These are phyloP conservation scores for Chrysina gloriosa DNA, from an alignment of 2,888 invertebrate genomes.

Conservation along the genomic window DNA sequence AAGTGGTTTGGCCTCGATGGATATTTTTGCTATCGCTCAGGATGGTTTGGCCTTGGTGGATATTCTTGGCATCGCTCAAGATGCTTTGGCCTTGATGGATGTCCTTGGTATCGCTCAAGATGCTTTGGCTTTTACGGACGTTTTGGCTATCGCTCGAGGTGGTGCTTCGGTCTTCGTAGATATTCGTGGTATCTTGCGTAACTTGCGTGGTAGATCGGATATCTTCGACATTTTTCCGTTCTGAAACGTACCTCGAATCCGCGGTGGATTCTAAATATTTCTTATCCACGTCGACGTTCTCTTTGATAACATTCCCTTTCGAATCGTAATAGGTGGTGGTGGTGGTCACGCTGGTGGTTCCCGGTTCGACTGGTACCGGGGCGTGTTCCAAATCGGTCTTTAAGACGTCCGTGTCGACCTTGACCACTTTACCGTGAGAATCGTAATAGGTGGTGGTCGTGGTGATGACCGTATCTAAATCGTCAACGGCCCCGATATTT, in stretches of 20 bases:
- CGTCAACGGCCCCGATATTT: conserved; percentile 37
- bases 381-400: conserved; percentile 49
- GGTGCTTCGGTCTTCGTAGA: background rate
- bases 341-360: conserved; percentile 55
- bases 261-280: background rate
- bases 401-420: conserved; percentile 56
- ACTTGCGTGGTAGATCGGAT: background rate
- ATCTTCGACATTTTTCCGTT: conserved; percentile 1
- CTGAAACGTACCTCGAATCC: background rate
- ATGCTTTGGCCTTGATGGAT: too few relatives aligned
- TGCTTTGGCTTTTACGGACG: background rate
- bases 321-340: conserved; percentile 63
- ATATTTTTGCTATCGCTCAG: background rate
- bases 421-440: conserved; percentile 60
- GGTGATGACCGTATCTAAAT: conserved; percentile 50
- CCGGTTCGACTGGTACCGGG: conserved; percentile 22
- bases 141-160: background rate
- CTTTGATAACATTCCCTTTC: conserved; percentile 60
- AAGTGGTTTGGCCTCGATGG: background rate
- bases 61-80: conserved; percentile 19
- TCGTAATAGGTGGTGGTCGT: conserved; percentile 63
- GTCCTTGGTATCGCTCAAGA: background rate
- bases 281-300: conserved; percentile 56
- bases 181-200: conserved; percentile 12
- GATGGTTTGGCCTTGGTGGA: background rate